Percentiles rank a stretch among this genome's conserved stretches.
phyloP scores from a whole-genome alignment of 2,797 vertebrate genomes.

The Hozukius guyotensis region DNA sequence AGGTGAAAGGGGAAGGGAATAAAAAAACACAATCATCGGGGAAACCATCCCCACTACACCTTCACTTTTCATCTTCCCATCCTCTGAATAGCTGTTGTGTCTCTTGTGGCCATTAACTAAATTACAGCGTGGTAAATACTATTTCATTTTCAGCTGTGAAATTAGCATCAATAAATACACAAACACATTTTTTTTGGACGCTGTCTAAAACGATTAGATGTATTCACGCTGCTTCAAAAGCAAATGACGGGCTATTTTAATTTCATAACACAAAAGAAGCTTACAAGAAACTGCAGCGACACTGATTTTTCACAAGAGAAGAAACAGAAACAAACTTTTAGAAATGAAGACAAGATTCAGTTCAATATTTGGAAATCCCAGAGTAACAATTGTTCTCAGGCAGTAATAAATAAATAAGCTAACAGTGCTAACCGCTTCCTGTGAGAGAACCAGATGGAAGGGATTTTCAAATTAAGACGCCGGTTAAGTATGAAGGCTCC shows the following conservation, averaged over 20 bases:
- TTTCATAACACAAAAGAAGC: background rate
- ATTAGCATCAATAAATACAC: background rate
- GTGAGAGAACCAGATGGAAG: conserved; percentile 13
- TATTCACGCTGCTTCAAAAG: background rate
- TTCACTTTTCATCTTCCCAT: conserved; percentile 17
- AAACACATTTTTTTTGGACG: background rate
- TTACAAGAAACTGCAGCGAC: background rate
- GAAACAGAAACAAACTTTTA: background rate
- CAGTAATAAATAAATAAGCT: background rate
- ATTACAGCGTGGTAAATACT: background rate
- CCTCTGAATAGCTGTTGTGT: background rate
- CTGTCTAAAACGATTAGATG: background rate
- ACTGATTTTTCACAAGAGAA: background rate
- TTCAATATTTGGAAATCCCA: background rate
- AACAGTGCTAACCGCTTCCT: conserved; percentile 6
- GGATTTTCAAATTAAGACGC: conserved; percentile 12
- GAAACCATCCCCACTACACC: conserved; percentile 2
- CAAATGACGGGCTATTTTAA: background rate
- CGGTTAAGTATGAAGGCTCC: background rate
- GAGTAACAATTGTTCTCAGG: background rate
- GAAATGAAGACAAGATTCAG: background rate
- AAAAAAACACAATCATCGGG: background rate
- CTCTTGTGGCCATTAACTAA: background rate
- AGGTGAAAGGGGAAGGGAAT: conserved; percentile 32
- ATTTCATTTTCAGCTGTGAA: background rate